A percentile compares a stretch with the other conserved stretches of the same genome.
These are phyloP conservation scores for Ceuthmochares aereus DNA, from an alignment of 2,113 vertebrate species.

Conservation along the genomic window DNA sequence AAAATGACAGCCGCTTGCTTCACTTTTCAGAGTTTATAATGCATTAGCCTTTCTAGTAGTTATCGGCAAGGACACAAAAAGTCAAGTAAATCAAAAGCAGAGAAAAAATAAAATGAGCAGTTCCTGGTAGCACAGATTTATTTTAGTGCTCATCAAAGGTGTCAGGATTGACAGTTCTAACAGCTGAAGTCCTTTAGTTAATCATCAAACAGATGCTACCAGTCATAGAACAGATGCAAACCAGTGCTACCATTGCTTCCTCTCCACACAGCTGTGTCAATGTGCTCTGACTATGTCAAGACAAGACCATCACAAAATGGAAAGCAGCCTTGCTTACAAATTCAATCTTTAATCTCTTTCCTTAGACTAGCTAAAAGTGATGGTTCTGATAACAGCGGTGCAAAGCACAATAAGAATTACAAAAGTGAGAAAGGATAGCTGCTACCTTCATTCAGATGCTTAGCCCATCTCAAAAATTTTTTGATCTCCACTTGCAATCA, in stretches of 20 bases:
- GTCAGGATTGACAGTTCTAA: slow-evolving; percentile 34
- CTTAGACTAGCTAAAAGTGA: background rate
- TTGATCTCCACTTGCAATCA: background rate
- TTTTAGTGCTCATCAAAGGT: slow-evolving; percentile 36
- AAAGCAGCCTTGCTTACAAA: background rate
- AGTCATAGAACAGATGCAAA: background rate
- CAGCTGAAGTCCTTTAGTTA: background rate
- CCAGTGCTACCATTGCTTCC: background rate
- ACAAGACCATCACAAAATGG: background rate
- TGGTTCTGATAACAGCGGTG: background rate
- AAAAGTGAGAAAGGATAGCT: background rate
- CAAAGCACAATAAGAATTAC: background rate
- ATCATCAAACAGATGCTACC: slow-evolving; percentile 23
- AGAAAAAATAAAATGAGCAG: background rate
- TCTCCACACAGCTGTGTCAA: background rate
- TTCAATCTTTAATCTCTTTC: background rate
- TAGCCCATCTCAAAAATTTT: background rate
- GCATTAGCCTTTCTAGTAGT: background rate
- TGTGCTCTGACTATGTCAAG: background rate
- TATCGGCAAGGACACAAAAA: slow-evolving; percentile 15
- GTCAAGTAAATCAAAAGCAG: slow-evolving; percentile 36
- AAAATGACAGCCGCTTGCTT: slow-evolving; percentile 11
- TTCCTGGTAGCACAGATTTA: background rate
- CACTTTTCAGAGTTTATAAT: slow-evolving; percentile 2
- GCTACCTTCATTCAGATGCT: background rate